These are phyloP conservation scores for Tridacna gigas DNA, from an alignment of 2,888 invertebrate species.

Conservation along the genomic window DNA sequence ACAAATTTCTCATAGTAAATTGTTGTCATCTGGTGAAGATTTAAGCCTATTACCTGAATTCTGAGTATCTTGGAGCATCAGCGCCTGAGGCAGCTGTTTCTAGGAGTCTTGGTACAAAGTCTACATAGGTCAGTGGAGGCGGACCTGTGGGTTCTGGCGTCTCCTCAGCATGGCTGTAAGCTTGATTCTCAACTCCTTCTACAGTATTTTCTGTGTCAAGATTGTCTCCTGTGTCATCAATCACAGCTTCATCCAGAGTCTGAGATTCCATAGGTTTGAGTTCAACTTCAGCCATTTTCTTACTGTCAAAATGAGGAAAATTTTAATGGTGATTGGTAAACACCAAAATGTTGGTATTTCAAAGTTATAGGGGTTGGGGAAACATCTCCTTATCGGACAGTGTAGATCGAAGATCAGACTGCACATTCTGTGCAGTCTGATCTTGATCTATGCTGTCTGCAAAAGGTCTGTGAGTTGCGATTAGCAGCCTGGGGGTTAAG, in stretches of 20 bases:
- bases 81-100: conserved; percentile 57
- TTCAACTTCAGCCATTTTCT: conserved; percentile 37
- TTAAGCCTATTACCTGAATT: conserved; percentile 69
- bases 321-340: too few relatives aligned
- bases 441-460: too few relatives aligned
- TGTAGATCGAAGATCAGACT: too few relatives aligned
- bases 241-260: neutral
- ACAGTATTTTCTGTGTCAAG: neutral
- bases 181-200: conserved; percentile 48
- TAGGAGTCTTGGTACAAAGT: conserved; percentile 67
- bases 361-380: too few relatives aligned
- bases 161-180: conserved; percentile 18
- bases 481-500: too few relatives aligned
- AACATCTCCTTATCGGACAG: too few relatives aligned
- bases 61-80: conserved; percentile 66
- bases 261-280: conserved; percentile 18
- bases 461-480: too few relatives aligned
- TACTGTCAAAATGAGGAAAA: too few relatives aligned
- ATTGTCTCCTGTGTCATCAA: neutral
- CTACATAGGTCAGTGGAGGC: conserved; percentile 71
- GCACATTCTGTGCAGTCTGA: too few relatives aligned
- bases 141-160: neutral
- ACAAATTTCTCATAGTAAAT: too few relatives aligned
- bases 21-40: neutral
- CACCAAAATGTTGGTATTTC: too few relatives aligned